A percentile compares a stretch with the other conserved stretches of the same genome.
phyloP scores from a whole-genome alignment of 2,888 invertebrate species.

The Dendrolimus pini region DNA sequence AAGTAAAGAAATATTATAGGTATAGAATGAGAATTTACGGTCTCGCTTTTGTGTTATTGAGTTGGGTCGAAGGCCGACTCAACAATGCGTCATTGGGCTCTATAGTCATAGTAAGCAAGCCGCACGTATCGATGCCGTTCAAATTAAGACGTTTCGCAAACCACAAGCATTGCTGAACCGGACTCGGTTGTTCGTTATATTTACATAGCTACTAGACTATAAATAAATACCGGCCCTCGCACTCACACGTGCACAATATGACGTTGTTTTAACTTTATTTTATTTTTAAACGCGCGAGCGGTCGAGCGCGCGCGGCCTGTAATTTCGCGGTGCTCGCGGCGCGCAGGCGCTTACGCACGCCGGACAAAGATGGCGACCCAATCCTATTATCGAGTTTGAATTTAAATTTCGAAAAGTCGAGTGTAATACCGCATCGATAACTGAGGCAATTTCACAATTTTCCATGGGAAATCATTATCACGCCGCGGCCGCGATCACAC shows the following conservation, averaged over 20 bases:
- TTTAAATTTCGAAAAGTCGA: slow-evolving; percentile 36
- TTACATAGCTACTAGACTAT: slow-evolving; percentile 75
- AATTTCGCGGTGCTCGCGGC: slow-evolving; percentile 73
- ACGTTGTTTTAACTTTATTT: slow-evolving; percentile 75
- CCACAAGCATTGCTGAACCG: slow-evolving; percentile 60
- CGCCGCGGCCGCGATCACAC: slow-evolving; percentile 19
- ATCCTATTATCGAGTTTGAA: slow-evolving; percentile 40
- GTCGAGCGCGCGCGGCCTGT: slow-evolving; percentile 61
- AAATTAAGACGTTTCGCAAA: slow-evolving; percentile 71
- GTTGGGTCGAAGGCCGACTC: not conserved
- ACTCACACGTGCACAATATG: slow-evolving; percentile 71
- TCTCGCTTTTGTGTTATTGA: not conserved
- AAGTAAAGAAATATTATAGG: too few species aligned
- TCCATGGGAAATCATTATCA: slow-evolving; percentile 35
- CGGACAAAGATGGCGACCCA: slow-evolving; percentile 62
- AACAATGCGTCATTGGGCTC: slow-evolving; percentile 5
- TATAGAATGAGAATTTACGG: not conserved
- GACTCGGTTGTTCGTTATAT: slow-evolving; percentile 58
- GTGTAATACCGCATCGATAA: slow-evolving; percentile 36
- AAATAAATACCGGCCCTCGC: slow-evolving; percentile 72
- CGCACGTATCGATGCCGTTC: slow-evolving; percentile 30
- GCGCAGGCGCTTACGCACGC: slow-evolving; percentile 72
- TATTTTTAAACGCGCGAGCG: slow-evolving; percentile 72
- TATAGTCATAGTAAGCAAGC: slow-evolving; percentile 4
- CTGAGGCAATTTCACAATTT: slow-evolving; percentile 36